Evolutionary conservation across 1,140 invertebrate species (phyloP), one percentile per base, ranked within the genome.

Genomic region (Phocides pigmalion): DNA sequence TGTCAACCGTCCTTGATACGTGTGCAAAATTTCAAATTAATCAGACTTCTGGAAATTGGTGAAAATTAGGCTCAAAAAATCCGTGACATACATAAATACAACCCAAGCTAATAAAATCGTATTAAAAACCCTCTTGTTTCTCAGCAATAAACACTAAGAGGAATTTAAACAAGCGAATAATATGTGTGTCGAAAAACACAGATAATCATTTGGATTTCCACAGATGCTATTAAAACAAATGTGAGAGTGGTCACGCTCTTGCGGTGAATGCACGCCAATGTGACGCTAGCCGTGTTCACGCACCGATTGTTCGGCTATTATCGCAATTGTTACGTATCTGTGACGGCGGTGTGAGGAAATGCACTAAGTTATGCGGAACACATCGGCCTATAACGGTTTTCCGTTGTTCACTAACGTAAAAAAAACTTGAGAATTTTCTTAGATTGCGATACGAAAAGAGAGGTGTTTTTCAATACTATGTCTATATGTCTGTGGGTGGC

Each of bases 301-400:
- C 54, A 53, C 64, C 59, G 64, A 61, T 66, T 66, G 46, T 42
- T 51, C 11, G 14, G 35, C 62, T 64, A 56, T 65, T 65, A 65
- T 65, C 63, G 50, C 64, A 35, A 32, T 46, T 42, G 46, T 37
- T 39, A 50, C 63, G 50, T 56, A 56, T 41, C 53, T 42, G 53
- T 42, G 47, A 9, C 54, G 56, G 46, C 28, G 49, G 64, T 53
- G 61, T 64, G 39, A 64, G 58, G 56, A 42, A 66, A 47, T 28
- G 58, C 20, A 42, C 42, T 42, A 64, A 68, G 68, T 71, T 68
- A 65, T 62, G 65, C 69, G 69, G 58, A 67, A 62, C 63, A 42
- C 19, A 25, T 19, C 19, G 19, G 49, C 8, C 16, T 39, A 42
- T 67, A 67, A 63, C 59, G 44, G 51, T n/a, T n/a, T n/a, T n/a